These are phyloP conservation scores for Nematostella vectensis DNA, from an alignment of 92 coral and sea anemone species.

Conservation along the genomic window DNA sequence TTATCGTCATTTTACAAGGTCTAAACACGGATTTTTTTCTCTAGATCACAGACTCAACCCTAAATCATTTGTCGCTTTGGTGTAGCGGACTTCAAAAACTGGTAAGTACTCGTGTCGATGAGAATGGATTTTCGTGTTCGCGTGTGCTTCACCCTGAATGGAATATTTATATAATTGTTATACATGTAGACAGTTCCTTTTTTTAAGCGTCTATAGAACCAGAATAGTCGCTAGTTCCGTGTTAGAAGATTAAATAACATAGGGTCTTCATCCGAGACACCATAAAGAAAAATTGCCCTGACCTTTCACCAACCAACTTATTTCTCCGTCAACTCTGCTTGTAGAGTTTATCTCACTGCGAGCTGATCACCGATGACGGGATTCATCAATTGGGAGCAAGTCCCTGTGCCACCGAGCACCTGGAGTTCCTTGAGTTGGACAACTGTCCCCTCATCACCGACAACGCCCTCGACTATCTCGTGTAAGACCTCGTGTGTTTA, in stretches of 20 bases:
- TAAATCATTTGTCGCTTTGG: slow-evolving; percentile 83
- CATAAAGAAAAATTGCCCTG: too few relatives aligned
- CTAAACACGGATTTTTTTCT: background rate
- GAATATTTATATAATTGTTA: too few relatives aligned
- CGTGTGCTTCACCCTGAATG: too few relatives aligned
- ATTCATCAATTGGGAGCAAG: slow-evolving; percentile 84
- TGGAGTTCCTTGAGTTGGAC: slow-evolving; percentile 86
- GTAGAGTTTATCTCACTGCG: slow-evolving; percentile 97
- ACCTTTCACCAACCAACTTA: too few relatives aligned
- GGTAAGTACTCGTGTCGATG: slow-evolving; percentile 40
- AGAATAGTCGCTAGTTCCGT: too few relatives aligned
- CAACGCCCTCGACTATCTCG: slow-evolving; percentile 85
- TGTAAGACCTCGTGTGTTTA: slow-evolving; percentile 59
- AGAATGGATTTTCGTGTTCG: background rate
- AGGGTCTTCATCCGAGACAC: too few relatives aligned
- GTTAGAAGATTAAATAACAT: too few relatives aligned
- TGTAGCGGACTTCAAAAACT: slow-evolving; percentile 92
- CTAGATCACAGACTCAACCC: slow-evolving; percentile 89
- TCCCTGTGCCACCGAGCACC: slow-evolving; percentile 92
- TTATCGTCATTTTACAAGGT: background rate
- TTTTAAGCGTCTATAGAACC: too few relatives aligned
- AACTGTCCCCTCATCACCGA: slow-evolving; percentile 97
- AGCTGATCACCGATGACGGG: slow-evolving; percentile 90
- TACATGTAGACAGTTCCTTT: too few relatives aligned
- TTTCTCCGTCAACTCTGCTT: too few relatives aligned